phyloP scores from a whole-genome alignment of 2,113 vertebrate species.

The Ptyas mucosa region DNA sequence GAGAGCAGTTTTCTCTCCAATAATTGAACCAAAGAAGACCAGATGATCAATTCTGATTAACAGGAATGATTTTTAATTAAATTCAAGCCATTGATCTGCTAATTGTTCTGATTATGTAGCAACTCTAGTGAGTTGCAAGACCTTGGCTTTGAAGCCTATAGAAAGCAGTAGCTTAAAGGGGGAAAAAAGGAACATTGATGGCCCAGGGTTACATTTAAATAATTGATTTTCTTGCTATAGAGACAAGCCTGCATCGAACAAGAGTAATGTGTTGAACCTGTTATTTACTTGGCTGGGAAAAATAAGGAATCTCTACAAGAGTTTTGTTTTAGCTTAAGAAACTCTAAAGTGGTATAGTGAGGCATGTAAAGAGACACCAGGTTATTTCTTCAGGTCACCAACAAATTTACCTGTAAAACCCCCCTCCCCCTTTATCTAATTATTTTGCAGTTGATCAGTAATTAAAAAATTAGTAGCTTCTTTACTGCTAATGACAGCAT shows the following conservation, averaged over 20 bases:
- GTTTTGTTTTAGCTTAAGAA: background rate
- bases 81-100: constrained; percentile 9
- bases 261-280: constrained; percentile 15
- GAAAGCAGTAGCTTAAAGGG: background rate
- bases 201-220: background rate
- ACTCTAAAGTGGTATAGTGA: background rate
- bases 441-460: background rate
- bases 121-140: background rate
- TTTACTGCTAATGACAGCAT: background rate
- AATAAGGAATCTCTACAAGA: background rate
- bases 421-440: background rate
- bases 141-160: constrained; percentile 24
- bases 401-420: background rate
- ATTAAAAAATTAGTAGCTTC: background rate
- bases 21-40: background rate
- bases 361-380: background rate
- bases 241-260: background rate
- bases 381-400: background rate
- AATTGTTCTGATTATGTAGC: constrained; percentile 19
- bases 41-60: constrained; percentile 16
- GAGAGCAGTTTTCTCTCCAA: background rate
- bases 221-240: background rate
- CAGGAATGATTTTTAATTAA: constrained; percentile 15
- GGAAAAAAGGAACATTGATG: background rate
- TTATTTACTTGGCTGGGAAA: constrained; percentile 22